Base-by-base conservation (phyloP, 2,888 invertebrate species). In the Tachina grossa region DNA sequence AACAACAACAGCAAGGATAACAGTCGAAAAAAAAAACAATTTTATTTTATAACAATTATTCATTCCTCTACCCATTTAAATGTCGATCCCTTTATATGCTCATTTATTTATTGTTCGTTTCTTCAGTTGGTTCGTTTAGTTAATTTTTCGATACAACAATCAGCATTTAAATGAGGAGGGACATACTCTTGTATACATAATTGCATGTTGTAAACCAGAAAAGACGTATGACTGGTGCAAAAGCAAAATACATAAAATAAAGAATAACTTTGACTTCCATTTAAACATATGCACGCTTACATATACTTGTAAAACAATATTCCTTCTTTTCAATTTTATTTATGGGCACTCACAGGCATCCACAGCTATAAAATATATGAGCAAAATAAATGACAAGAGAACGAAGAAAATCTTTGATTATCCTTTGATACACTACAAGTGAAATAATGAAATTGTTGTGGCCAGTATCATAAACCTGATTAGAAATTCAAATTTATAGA, bases 131-230 rank as follows among this genome's bases (percentile, higher is more conserved):
- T 66, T 79, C 82, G 71, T 79, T 85, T 72, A 79, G 78, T 83
- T 85, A 82, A 82, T 79, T 85, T 79, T 59, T 79, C 82, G 82
- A 82, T 82, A 85, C 79, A 85, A 76, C 78, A 85, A 85, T 82
- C 82, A 85, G 79, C 85, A 85, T 82, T 85, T 82, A 71, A 85
- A 85, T 79, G 85, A 85, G 83, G 85, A 85, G 83, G 79, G 78
- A 85, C 82, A 66, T 79, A 68, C 8, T 31, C 31, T 5, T 31
- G 31, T 6, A 16, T 49, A 55, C 19, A 61, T 51, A 79, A 71
- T 71, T 81, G 51, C 51, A 72, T 61, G n/a, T 69, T 81, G 65
- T 69, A 51, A n/a, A 22, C 63, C 31, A 16, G 10, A 31, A 49
- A 22, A 65, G 55, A 71, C 47, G 39, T 53, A 71, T 63, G 31